Evolutionary conservation across 2,888 invertebrate genomes (phyloP).

Genomic region (Thymelicus acteon): DNA sequence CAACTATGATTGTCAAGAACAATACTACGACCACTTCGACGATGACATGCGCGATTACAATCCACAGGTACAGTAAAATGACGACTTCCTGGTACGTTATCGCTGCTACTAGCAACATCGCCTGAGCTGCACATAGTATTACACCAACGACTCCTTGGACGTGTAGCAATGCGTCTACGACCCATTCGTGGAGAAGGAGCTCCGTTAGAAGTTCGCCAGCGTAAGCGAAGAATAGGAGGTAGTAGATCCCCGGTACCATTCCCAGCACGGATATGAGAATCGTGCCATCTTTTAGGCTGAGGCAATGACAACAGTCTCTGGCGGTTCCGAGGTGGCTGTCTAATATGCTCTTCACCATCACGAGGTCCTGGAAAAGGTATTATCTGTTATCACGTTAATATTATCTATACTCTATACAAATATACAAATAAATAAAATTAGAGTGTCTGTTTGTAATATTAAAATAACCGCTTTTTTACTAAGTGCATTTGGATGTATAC

Average conservation of each 20-base stretch:
- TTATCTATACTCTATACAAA: too few relatives aligned
- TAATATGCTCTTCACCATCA: constrained; percentile 41
- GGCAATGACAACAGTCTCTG: constrained; percentile 53
- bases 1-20: constrained; percentile 45
- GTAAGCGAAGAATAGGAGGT: constrained; percentile 47
- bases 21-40: constrained; percentile 50
- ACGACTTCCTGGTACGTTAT: constrained; percentile 57
- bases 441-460: too few relatives aligned
- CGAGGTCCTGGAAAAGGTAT: constrained; percentile 1
- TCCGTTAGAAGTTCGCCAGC: constrained; percentile 46
- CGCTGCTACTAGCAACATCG: constrained; percentile 55
- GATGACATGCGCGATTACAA: constrained; percentile 50
- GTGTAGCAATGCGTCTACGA: constrained; percentile 48
- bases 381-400: too few relatives aligned
- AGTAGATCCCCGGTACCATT: constrained; percentile 50
- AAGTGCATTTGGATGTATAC: too few relatives aligned
- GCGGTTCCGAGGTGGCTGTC: constrained; percentile 50
- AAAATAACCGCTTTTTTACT: too few relatives aligned
- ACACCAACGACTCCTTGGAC: constrained; percentile 55
- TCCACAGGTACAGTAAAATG: constrained; percentile 62
- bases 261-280: constrained; percentile 56
- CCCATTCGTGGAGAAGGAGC: constrained; percentile 41
- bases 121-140: constrained; percentile 50
- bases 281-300: constrained; percentile 56
- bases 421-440: too few relatives aligned